Base-by-base conservation (phyloP, 2,113 vertebrate genomes). In the Osmerus mordax region DNA sequence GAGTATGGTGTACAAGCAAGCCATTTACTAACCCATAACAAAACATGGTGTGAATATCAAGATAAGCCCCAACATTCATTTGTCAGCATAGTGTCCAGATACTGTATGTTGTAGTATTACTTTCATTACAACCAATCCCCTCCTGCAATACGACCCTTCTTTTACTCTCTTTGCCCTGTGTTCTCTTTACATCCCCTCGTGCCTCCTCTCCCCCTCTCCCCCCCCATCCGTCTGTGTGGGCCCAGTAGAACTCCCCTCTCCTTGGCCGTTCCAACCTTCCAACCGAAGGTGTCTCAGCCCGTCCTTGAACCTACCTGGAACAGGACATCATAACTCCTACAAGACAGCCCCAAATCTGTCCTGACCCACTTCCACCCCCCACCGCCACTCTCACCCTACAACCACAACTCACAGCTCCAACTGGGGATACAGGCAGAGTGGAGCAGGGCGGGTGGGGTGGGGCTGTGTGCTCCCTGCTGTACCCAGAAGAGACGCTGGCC, bases 401-500 rank as follows among this genome's bases (percentile, higher is more conserved):
- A 36, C 11, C 2, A 52, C 18, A 14, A 15, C 52, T 54, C 47
- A 18, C 25, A 16, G 9, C n/a, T 55, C 51, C 13, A n/a, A 15
- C 9, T 65, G 18, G 18, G 47, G 28, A 15, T 29, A 8, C 14
- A 41, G 63, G 9, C n/a, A 6, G 41, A 65, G 36, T 16, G 36
- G 52, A 5, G 14, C 59, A 41, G 66, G 14, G 55, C 55, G 55
- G 15, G 55, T 7, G 54, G 25, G 68, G 67, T 53, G 52, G 54
- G 65, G 59, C 51, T 69, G 52, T 76, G 67, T 55, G 58, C 66
- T 61, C 41, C 66, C 69, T 59, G 25, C 41, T 29, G 3, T 47
- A 28, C 69, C 78, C 72, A 18, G 62, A 52, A 67, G 58, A 64
- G 75, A 25, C 36, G 0, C 54, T 85, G 79, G 67, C 84, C 88